These are phyloP conservation scores for Grus americana DNA, from an alignment of 2,113 vertebrate species.

Conservation along the genomic window DNA sequence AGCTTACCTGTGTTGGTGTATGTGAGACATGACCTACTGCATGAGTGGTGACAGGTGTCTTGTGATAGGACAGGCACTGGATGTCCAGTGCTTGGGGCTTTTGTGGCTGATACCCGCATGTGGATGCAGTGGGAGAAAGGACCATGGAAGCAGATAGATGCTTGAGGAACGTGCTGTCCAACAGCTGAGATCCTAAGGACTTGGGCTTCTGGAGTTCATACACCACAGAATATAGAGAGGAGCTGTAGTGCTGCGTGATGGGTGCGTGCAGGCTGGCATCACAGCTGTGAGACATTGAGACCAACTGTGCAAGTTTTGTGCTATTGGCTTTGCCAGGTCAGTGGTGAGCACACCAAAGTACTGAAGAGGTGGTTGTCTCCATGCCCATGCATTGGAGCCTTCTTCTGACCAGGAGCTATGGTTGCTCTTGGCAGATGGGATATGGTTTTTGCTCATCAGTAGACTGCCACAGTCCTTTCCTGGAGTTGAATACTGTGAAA, in stretches of 20 bases:
- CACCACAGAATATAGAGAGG: accelerated
- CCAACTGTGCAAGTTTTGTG: not conserved
- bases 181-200: not conserved
- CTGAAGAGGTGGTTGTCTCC: not conserved
- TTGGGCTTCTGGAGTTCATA: not conserved
- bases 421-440: not conserved
- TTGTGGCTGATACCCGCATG: not conserved
- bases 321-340: not conserved
- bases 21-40: accelerated
- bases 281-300: not conserved
- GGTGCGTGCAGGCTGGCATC: not conserved
- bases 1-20: not conserved
- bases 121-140: not conserved
- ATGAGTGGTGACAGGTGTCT: accelerated
- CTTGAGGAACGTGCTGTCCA: not conserved
- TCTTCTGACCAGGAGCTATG: not conserved
- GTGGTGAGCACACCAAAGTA: not conserved
- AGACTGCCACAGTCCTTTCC: not conserved
- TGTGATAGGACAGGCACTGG: not conserved
- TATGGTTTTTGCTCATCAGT: not conserved
- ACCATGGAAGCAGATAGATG: not conserved
- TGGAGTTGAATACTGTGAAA: not conserved
- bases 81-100: not conserved
- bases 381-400: not conserved
- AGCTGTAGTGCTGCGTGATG: accelerated